Percentiles rank a stretch among this genome's conserved stretches.
phyloP scores from a whole-genome alignment of 2,888 invertebrate genomes.

The Sycophila texana region DNA sequence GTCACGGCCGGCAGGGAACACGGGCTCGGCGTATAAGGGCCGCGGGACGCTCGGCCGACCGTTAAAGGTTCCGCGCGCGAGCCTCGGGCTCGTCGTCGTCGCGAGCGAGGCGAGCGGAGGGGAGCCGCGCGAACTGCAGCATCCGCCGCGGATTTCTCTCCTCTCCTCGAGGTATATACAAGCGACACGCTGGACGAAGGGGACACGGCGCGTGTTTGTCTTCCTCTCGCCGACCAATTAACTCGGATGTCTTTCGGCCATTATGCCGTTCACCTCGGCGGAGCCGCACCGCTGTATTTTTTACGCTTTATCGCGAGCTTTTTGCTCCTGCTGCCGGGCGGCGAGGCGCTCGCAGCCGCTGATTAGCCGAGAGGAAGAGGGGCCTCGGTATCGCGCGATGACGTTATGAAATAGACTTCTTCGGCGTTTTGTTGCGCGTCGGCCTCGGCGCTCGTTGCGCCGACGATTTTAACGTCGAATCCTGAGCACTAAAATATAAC shows the following conservation, averaged over 20 bases:
- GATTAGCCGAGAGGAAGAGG: constrained; percentile 11
- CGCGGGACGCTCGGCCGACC: constrained; percentile 9
- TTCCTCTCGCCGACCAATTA: constrained; percentile 52
- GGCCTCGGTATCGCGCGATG: neutral
- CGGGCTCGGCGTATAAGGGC: constrained; percentile 11
- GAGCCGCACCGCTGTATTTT: constrained; percentile 25
- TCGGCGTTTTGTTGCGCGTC: neutral
- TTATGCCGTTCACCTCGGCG: constrained; percentile 36
- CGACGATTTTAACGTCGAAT: neutral
- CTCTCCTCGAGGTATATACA: neutral
- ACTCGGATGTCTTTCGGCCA: constrained; percentile 48
- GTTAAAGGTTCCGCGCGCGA: too few relatives aligned
- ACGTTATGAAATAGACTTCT: constrained; percentile 38
- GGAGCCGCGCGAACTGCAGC: neutral
- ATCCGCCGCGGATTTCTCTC: constrained; percentile 10
- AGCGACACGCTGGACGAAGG: neutral
- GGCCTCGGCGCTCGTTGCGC: neutral
- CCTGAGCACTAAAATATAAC: constrained; percentile 32
- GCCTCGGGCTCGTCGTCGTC: too few relatives aligned
- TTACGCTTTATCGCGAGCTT: constrained; percentile 1
- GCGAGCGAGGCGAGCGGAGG: too few relatives aligned
- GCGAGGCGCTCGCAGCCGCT: neutral
- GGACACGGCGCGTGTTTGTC: constrained; percentile 39
- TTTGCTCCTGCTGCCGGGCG: neutral
- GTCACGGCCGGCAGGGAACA: neutral